Conservation (phyloP, 2,797 vertebrate species). For the Discoglossus pictus region DNA sequence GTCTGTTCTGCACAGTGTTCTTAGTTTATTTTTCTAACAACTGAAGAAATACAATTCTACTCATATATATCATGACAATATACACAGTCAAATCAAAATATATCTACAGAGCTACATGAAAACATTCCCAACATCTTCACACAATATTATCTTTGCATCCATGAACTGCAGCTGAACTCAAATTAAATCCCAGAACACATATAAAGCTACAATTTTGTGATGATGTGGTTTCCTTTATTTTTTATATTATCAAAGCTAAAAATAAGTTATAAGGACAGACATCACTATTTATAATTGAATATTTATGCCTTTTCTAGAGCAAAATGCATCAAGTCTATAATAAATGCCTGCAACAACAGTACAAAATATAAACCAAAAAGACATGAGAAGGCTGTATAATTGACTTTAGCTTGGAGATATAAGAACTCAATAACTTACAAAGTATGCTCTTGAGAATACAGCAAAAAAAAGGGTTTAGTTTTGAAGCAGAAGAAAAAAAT, state of each 20-base stretch:
- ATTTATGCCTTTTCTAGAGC: slow-evolving; percentile 1
- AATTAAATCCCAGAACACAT: slow-evolving; percentile 35
- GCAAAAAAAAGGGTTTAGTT: too few species aligned
- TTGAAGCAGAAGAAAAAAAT: too few species aligned
- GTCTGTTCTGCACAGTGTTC: too few species aligned
- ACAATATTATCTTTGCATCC: slow-evolving; percentile 18
- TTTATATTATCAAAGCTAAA: slow-evolving; percentile 4
- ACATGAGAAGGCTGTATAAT: too few species aligned
- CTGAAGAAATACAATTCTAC: too few species aligned
- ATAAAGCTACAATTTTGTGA: slow-evolving; percentile 26
- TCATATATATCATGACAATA: not conserved
- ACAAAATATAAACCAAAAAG: too few species aligned
- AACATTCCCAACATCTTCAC: not conserved
- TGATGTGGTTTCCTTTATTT: slow-evolving; percentile 14
- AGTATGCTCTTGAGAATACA: too few species aligned
- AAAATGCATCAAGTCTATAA: not conserved
- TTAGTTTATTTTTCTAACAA: too few species aligned
- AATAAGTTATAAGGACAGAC: not conserved
- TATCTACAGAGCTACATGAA: too few species aligned
- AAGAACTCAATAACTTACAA: too few species aligned
- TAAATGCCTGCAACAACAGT: too few species aligned
- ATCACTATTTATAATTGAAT: slow-evolving; percentile 11
- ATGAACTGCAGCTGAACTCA: slow-evolving; percentile 45
- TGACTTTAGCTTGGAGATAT: too few species aligned
- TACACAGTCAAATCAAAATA: not conserved